Base-by-base conservation (phyloP, 92 coral and sea anemone genomes). In the Palythoa heliodiscus region DNA sequence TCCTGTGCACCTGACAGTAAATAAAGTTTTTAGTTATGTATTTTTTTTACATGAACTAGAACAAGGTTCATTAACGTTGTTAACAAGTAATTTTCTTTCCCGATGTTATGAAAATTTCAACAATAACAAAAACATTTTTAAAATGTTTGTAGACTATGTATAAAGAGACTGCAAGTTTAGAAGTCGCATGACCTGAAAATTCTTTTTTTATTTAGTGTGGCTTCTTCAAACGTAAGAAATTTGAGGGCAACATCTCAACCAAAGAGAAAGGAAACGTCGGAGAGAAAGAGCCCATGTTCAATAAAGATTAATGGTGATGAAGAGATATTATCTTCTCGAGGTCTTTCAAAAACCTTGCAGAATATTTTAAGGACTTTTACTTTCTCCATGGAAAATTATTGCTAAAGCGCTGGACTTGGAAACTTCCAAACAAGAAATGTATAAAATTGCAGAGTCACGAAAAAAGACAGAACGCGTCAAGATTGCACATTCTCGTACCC, bases 211-310 rank as follows among this genome's bases (percentile, higher is more conserved):
- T 90, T 78, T 72, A 96, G 98, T 85, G 92, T 87, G 98, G 98
- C 40, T 96, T 96, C 88, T 96, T 96, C 89, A 94, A 94, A 88
- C 94, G 98, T 43, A 89, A 88, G 60, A 90, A 88, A 68, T 92
- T 89, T 72, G 98, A 92, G 69, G 92, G 94, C 53, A 94, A 94
- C 72, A 88, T 94, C 11, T 89, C 86, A 10, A 39, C 29, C 4
- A 23, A 47, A 39, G 84, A 79, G 39, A 79, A 79, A 14, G 73
- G 84, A 63, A 88, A 86, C 22, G 69, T 83, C 11, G 86, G 63
- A 52, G 97, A 93, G 57, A 71, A 71, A 57, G 95, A 93, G 50
- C 92, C 91, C 55, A 93, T 93, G 91, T 67, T 93, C 23, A 63
- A 63, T 63, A 86, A 70, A 52, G 87, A 89, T 2, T 80, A 79